These are phyloP conservation scores for Pammene fasciana DNA, from an alignment of 2,888 invertebrate genomes.

Conservation along the genomic window DNA sequence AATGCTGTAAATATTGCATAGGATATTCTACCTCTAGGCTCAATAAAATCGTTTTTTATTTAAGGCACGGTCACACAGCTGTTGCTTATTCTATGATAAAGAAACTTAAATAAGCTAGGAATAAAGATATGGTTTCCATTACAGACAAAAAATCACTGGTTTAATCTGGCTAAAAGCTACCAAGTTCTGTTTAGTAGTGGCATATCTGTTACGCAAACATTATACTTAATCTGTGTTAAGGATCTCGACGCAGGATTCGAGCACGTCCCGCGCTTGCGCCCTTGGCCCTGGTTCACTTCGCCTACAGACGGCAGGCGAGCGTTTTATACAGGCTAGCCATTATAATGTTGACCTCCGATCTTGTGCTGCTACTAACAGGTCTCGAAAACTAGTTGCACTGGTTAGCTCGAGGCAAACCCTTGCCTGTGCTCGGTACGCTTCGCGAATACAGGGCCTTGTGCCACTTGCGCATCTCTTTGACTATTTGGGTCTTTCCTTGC, in stretches of 20 bases:
- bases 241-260: slow-evolving; percentile 37
- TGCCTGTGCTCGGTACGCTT: no score
- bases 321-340: not conserved
- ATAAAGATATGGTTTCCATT: no score
- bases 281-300: slow-evolving; percentile 2
- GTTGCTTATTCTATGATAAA: no score
- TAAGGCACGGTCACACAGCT: no score
- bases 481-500: slow-evolving; percentile 27
- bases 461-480: slow-evolving; percentile 43
- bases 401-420: not conserved
- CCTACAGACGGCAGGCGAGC: not conserved
- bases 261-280: slow-evolving; percentile 3
- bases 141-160: no score
- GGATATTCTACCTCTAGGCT: no score
- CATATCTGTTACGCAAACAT: not conserved
- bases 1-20: no score
- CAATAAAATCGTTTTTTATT: no score
- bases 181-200: no score
- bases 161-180: no score
- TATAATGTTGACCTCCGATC: not conserved
- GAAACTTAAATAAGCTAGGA: no score
- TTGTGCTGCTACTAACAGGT: no score
- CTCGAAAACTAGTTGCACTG: not conserved
- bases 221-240: not conserved
- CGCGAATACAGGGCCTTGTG: slow-evolving; percentile 49